Conservation (phyloP, 2,888 invertebrate species). For the Diaphora mendica region DNA sequence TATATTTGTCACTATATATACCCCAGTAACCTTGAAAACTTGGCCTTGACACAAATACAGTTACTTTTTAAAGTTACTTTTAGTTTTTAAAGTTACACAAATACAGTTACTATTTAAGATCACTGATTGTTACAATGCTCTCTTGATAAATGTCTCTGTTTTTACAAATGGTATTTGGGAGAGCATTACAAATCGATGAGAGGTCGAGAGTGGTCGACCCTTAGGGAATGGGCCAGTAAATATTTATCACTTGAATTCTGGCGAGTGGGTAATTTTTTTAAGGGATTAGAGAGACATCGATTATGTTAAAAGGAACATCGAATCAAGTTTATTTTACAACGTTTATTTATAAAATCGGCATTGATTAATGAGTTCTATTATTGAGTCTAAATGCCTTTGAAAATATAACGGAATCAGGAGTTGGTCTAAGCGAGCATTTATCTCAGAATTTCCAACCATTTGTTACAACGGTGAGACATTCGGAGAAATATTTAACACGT, state of each 20-base stretch:
- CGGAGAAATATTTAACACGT: no score
- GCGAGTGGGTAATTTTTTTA: slow-evolving; percentile 36
- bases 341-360: no score
- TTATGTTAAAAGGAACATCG: neutral
- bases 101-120: neutral
- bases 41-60: neutral
- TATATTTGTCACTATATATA: neutral
- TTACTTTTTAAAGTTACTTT: neutral
- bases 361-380: no score
- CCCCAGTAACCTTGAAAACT: neutral
- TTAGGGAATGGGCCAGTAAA: slow-evolving; percentile 44
- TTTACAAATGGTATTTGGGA: neutral
- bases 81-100: neutral
- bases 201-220: slow-evolving; percentile 53
- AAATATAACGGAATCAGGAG: no score
- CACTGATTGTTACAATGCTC: neutral
- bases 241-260: slow-evolving; percentile 52
- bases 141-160: neutral
- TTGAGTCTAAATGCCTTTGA: no score
- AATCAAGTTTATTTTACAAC: neutral
- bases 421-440: no score
- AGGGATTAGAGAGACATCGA: slow-evolving; percentile 22
- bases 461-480: no score
- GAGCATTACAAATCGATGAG: slow-evolving; percentile 46
- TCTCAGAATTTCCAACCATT: no score